Conservation (phyloP, 2,797 vertebrate genomes). For the Knipowitschia caucasica region DNA sequence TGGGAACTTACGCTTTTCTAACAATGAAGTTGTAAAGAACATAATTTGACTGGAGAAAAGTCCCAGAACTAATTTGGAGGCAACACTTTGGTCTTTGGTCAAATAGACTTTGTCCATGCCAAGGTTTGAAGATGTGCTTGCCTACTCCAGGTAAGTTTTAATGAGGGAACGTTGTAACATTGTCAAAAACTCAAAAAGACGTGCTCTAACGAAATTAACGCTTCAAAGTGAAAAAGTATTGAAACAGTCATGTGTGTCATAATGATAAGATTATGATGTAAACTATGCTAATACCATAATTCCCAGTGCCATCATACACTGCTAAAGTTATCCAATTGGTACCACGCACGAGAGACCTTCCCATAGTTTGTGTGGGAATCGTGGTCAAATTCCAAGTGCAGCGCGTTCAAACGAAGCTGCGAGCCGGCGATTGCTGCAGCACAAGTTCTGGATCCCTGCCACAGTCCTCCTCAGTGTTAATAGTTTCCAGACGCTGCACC, state of each 20-base stretch:
- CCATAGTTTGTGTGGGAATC: conserved; percentile 18
- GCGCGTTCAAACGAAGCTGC: conserved; percentile 21
- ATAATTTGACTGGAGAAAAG: no score
- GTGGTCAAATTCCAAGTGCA: conserved; percentile 9
- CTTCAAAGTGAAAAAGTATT: not conserved
- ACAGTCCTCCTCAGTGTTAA: conserved; percentile 34
- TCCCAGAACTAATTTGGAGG: no score
- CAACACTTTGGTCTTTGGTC: no score
- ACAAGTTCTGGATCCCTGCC: conserved; percentile 44
- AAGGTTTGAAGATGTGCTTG: no score
- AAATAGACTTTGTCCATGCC: no score
- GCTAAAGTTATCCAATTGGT: not conserved
- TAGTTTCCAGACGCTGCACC: conserved; percentile 51
- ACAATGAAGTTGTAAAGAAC: no score
- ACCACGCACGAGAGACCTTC: not conserved
- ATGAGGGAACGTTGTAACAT: no score
- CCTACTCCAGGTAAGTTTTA: no score
- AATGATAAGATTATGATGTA: not conserved
- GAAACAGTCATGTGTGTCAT: not conserved
- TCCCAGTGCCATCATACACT: not conserved
- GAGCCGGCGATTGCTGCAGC: conserved; percentile 7
- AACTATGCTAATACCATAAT: not conserved
- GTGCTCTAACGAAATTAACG: not conserved
- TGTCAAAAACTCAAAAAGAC: no score
- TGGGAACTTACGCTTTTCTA: no score